Base-by-base conservation (phyloP, 2,797 vertebrate species). In the Alectoris magna region DNA sequence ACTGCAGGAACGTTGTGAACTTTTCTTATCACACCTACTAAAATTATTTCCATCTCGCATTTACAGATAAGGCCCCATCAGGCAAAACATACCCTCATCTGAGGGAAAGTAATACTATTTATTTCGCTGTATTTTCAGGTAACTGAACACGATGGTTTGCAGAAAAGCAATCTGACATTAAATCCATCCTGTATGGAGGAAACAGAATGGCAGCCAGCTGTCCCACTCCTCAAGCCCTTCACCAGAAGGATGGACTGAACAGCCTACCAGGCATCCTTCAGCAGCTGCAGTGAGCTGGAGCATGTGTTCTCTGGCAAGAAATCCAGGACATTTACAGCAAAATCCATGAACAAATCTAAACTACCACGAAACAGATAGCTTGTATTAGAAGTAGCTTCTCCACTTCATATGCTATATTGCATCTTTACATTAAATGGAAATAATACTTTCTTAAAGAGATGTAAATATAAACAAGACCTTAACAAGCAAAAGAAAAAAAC, bases 161-260 rank as follows among this genome's bases (percentile, higher is more conserved):
- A 62, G 53, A 58, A 75, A 72, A 84, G 41, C 43, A 29, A 66
- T 21, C 43, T 31, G 41, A 69, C 46, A 70, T n/a, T 4, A 72
- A 69, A 72, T 38, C 56, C 68, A 58, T 19, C 22, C 51, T 13
- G n/a, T 12, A 31, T 6, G 29, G 68, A 56, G n/a, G 55, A 31
- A 84, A 64, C 9, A 1, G 1, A 70, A 6, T 0, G 2, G 36
- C 10, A 67, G 26, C 19, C 48, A 31, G 22, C 11, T 62, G 27
- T 5, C 11, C 34, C 18, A 19, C 29, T 41, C n/a, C 16, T 34
- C 9, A 10, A 16, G 15, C 43, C 22, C 55, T 70, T 49, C 27
- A 13, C 13, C 34, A 18, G 36, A 70, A 38, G 13, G 76, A 15
- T 11, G 66, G 29, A 58, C 23, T 38, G 27, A n/a, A 3, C 13